phyloP scores from a whole-genome alignment of 2,113 vertebrate species.

The Bettongia penicillata region DNA sequence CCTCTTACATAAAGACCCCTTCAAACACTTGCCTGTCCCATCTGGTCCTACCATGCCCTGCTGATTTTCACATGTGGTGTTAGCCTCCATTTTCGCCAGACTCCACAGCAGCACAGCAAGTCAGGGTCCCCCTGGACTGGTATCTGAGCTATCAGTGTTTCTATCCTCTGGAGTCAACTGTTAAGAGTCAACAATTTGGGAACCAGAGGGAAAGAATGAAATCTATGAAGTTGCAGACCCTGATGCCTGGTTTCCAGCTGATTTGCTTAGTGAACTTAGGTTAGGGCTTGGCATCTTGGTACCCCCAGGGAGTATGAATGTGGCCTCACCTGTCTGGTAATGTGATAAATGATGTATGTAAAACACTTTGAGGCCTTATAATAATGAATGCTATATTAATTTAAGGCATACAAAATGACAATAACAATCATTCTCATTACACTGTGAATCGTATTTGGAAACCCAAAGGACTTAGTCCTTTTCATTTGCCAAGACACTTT shows the following conservation, averaged over 20 bases:
- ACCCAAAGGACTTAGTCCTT: neutral
- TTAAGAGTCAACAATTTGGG: neutral
- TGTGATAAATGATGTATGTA: neutral
- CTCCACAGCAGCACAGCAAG: neutral
- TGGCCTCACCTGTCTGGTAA: neutral
- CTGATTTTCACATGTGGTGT: neutral
- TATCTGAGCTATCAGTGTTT: neutral
- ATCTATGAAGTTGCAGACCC: neutral
- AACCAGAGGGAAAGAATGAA: neutral
- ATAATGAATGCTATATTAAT: neutral
- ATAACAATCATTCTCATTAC: constrained; percentile 1
- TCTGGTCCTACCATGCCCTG: neutral
- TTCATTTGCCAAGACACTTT: neutral
- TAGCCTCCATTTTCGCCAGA: neutral
- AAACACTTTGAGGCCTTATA: neutral
- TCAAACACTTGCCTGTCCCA: neutral
- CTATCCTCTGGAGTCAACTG: neutral
- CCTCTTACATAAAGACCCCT: rapidly evolving
- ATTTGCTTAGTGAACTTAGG: neutral
- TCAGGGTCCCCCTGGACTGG: too few species aligned
- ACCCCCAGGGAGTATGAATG: neutral
- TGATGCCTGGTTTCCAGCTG: neutral
- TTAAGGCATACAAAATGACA: neutral
- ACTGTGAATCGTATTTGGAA: neutral
- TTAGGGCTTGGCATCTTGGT: neutral